These are phyloP conservation scores for Ectemnius cavifrons DNA, from an alignment of 2,888 invertebrate genomes.

Conservation along the genomic window DNA sequence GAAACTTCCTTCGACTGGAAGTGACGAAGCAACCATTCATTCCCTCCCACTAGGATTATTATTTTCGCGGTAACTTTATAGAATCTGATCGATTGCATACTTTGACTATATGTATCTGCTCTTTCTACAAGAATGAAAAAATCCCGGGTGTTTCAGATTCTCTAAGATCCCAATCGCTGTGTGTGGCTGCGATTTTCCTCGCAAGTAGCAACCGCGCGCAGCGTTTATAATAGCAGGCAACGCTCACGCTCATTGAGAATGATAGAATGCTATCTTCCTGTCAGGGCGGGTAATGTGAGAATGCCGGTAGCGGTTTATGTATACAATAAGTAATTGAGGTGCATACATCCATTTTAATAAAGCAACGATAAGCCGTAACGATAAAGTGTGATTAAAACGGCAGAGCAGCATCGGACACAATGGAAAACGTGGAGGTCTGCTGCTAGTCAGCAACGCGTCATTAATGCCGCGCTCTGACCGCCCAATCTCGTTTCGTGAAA, in stretches of 20 bases:
- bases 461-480: too few relatives aligned
- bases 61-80: too few relatives aligned
- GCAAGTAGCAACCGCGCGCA: too few relatives aligned
- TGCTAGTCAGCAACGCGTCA: too few relatives aligned
- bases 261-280: neutral
- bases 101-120: too few relatives aligned
- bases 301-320: constrained; percentile 6
- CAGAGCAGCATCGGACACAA: neutral
- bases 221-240: too few relatives aligned
- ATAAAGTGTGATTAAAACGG: constrained; percentile 11
- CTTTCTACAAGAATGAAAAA: too few relatives aligned
- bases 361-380: constrained; percentile 10
- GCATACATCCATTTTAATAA: constrained; percentile 23
- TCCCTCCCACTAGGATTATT: neutral
- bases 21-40: neutral
- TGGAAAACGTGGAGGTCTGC: constrained; percentile 29
- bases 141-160: too few relatives aligned
- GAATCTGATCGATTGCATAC: neutral
- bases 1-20: constrained; percentile 9
- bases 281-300: neutral
- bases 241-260: too few relatives aligned
- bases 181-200: too few relatives aligned
- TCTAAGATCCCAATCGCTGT: too few relatives aligned
- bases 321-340: constrained; percentile 24
- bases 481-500: too few relatives aligned